Percentiles rank a stretch among this genome's conserved stretches.
These are phyloP conservation scores for Gavialis gangeticus DNA, from an alignment of 2,113 vertebrate genomes.

Conservation along the genomic window DNA sequence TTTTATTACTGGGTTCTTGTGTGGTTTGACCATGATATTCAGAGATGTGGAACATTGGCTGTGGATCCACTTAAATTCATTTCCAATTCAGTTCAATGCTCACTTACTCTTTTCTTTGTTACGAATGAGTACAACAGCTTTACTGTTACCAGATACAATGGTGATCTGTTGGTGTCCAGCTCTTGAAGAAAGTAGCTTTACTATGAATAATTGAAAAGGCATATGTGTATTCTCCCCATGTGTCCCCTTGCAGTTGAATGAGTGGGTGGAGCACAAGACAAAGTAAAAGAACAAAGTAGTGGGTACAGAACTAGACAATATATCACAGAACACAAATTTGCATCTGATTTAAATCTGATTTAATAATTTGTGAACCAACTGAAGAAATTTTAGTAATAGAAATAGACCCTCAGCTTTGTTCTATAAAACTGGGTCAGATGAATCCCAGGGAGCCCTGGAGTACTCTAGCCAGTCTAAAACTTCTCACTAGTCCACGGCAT, in stretches of 20 bases:
- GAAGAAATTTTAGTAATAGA: background rate
- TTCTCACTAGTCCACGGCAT: background rate
- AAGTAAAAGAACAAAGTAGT: background rate
- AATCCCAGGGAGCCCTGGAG: constrained; percentile 17
- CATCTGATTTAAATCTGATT: background rate
- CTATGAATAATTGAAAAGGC: background rate
- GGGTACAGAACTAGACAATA: background rate
- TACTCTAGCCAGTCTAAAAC: background rate
- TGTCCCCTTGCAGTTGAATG: background rate
- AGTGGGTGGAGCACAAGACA: constrained; percentile 1
- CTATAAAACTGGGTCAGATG: background rate
- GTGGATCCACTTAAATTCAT: background rate
- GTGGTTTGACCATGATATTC: background rate
- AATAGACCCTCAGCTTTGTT: background rate
- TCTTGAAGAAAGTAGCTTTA: background rate
- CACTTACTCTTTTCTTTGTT: background rate
- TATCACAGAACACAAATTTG: background rate
- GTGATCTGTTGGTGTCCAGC: background rate
- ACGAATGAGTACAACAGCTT: background rate
- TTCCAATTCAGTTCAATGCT: background rate
- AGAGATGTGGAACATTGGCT: background rate
- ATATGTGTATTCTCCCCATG: background rate
- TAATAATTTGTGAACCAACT: constrained; percentile 8
- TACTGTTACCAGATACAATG: background rate
- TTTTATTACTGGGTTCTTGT: background rate